Evolutionary conservation across 2,113 vertebrate species (phyloP).

Genomic region (Lophius piscatorius): DNA sequence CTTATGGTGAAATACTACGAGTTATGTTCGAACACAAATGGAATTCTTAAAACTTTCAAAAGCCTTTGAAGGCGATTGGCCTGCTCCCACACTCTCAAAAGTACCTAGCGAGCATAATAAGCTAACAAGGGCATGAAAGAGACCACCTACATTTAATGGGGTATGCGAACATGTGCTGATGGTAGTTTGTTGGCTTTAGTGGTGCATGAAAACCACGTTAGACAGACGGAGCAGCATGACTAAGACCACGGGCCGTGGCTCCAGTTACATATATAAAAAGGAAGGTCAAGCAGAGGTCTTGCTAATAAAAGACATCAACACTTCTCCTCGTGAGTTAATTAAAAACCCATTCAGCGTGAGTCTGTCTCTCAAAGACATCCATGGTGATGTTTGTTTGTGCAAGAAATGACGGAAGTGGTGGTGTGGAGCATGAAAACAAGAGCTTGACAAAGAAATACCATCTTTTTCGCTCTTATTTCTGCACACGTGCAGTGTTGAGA

Average conservation of each 20-base stretch:
- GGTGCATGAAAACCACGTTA: constrained; percentile 49
- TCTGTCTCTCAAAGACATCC: constrained; percentile 6
- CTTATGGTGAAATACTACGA: constrained; percentile 20
- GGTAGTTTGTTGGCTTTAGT: constrained; percentile 70
- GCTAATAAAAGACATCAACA: constrained; percentile 56
- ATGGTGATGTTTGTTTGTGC: constrained; percentile 2
- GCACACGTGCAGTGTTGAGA: constrained; percentile 2
- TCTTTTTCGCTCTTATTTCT: constrained; percentile 3
- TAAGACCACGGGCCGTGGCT: constrained; percentile 57
- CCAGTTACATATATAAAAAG: constrained; percentile 61
- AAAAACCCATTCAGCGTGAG: constrained; percentile 7
- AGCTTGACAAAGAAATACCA: not conserved
- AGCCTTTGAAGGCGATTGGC: not conserved
- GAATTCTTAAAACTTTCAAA: constrained; percentile 48
- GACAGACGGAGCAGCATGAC: constrained; percentile 55
- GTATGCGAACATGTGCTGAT: constrained; percentile 54
- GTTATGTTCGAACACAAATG: constrained; percentile 9
- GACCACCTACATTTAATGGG: constrained; percentile 60
- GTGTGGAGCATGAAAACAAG: constrained; percentile 1
- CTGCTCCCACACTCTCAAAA: constrained; percentile 18
- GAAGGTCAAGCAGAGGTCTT: constrained; percentile 47
- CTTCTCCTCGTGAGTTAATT: constrained; percentile 41
- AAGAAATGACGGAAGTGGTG: not conserved
- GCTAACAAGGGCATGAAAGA: constrained; percentile 63
- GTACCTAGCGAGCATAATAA: constrained; percentile 48